Percentiles rank a stretch among this genome's conserved stretches.
Evolutionary conservation across 2,797 vertebrate genomes (phyloP).

Genomic region (Otus scops): DNA sequence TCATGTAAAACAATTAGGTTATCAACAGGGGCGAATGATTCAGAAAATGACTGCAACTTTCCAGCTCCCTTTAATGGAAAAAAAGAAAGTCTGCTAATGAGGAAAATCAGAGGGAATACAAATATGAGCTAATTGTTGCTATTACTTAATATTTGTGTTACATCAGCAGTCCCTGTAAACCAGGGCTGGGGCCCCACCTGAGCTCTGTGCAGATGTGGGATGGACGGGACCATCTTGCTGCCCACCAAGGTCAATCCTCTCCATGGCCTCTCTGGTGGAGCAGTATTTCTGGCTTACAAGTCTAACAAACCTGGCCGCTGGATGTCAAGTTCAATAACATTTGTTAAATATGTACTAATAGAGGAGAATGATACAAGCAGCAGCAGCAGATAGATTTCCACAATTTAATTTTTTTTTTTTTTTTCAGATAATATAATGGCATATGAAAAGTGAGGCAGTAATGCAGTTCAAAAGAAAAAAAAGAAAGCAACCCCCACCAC

Average conservation of each 20-base stretch:
- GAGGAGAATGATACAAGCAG: slow-evolving; percentile 55
- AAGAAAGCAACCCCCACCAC: slow-evolving; percentile 32
- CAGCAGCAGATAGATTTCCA: slow-evolving; percentile 19
- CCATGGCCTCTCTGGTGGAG: background rate
- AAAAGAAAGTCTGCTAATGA: slow-evolving; percentile 6
- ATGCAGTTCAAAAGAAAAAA: slow-evolving; percentile 52
- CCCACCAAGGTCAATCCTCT: background rate
- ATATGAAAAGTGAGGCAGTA: slow-evolving; percentile 60
- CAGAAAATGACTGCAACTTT: slow-evolving; percentile 57
- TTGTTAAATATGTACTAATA: background rate
- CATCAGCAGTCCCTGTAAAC: background rate
- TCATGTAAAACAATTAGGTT: slow-evolving; percentile 64
- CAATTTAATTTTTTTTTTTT: slow-evolving; percentile 35
- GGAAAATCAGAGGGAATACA: slow-evolving; percentile 46
- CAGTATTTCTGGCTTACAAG: background rate
- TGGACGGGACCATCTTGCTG: background rate
- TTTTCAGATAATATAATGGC: slow-evolving; percentile 45
- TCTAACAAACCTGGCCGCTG: background rate
- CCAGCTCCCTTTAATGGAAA: slow-evolving; percentile 16
- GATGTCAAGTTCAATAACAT: background rate
- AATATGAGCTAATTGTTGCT: background rate
- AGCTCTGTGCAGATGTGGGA: background rate
- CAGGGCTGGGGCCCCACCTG: background rate
- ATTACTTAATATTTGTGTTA: background rate
- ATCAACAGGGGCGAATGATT: slow-evolving; percentile 54